phyloP scores from a whole-genome alignment of 1,140 invertebrate species.

The Eupeodes corollae region DNA sequence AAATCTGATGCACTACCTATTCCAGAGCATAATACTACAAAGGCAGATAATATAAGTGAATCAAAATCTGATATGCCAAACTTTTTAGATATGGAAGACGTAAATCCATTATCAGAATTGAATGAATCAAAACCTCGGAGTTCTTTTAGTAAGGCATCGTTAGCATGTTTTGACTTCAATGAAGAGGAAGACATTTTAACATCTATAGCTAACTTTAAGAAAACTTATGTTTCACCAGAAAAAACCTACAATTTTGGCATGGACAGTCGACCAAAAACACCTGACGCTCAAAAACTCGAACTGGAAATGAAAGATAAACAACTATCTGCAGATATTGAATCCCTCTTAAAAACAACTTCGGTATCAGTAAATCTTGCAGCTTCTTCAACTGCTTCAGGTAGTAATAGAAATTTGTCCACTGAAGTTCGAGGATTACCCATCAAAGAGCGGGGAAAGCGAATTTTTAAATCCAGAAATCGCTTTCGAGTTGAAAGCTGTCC shows the following conservation, averaged over 20 bases:
- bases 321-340: constrained; percentile 8
- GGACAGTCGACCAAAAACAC: constrained; percentile 1
- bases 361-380: not conserved
- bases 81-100: constrained; percentile 21
- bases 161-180: constrained; percentile 46
- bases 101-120: constrained; percentile 20
- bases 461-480: constrained; percentile 28
- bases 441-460: constrained; percentile 30
- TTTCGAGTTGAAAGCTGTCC: constrained; percentile 1
- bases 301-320: constrained; percentile 10
- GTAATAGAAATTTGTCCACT: not conserved
- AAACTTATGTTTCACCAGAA: constrained; percentile 10
- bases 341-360: constrained; percentile 7
- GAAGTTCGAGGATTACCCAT: constrained; percentile 17
- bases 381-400: no score
- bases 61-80: no score
- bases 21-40: no score
- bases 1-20: no score
- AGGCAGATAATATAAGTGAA: no score
- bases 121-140: not conserved
- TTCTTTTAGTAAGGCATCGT: not conserved
- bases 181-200: constrained; percentile 38
- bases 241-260: constrained; percentile 2
- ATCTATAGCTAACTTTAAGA: constrained; percentile 10
- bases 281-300: constrained; percentile 2